Percentiles rank a stretch among this genome's conserved stretches.
phyloP scores from a whole-genome alignment of 1,140 invertebrate genomes.

The Eurosta solidaginis region DNA sequence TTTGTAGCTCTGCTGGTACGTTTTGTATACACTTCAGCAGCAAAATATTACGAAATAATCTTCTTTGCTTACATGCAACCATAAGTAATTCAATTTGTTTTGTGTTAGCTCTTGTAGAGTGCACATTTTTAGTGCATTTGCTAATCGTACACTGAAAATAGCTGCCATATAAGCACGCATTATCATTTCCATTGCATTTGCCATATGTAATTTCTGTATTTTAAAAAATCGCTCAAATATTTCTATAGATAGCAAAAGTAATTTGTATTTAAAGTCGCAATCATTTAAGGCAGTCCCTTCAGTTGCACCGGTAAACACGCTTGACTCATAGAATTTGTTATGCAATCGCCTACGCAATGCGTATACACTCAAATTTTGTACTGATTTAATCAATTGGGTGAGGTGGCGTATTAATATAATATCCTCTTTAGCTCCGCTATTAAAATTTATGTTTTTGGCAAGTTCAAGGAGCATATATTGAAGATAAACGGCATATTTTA shows the following conservation, averaged over 20 bases:
- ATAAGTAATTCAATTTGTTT: slow-evolving; percentile 29
- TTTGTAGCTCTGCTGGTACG: slow-evolving; percentile 37
- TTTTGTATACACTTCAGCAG: slow-evolving; percentile 43
- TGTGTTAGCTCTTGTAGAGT: background rate
- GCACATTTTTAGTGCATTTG: background rate
- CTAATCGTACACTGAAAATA: slow-evolving; percentile 33
- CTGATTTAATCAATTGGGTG: slow-evolving; percentile 42
- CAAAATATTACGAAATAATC: slow-evolving; percentile 48
- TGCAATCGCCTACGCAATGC: slow-evolving; percentile 42
- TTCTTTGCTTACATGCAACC: slow-evolving; percentile 19
- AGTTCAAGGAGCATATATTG: slow-evolving; percentile 41
- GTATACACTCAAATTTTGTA: slow-evolving; percentile 43
- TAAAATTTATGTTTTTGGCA: slow-evolving; percentile 43
- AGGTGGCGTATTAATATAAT: slow-evolving; percentile 48
- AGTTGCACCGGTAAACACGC: slow-evolving; percentile 32
- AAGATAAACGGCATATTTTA: slow-evolving; percentile 7
- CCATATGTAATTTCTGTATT: slow-evolving; percentile 49
- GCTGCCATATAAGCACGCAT: slow-evolving; percentile 47
- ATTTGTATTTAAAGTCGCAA: background rate
- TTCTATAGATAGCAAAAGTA: background rate
- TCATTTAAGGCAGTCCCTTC: background rate
- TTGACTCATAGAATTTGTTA: slow-evolving; percentile 40
- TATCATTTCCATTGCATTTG: slow-evolving; percentile 47
- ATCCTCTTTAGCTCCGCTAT: slow-evolving; percentile 51
- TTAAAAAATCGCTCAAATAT: background rate